phyloP scores from a whole-genome alignment of 2,888 invertebrate genomes.

The Nasonovia ribisnigri region DNA sequence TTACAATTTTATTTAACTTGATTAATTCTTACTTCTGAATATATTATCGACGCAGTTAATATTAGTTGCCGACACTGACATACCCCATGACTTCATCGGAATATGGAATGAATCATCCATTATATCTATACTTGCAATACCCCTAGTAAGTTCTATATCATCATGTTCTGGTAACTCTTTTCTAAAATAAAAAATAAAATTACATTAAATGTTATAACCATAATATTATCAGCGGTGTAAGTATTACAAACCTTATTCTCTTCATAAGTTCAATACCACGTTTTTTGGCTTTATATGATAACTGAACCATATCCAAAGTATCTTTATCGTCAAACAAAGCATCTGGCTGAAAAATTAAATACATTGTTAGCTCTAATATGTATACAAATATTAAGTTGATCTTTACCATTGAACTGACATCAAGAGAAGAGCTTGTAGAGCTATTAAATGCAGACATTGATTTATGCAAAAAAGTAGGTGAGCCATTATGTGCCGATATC shows the following conservation, averaged over 20 bases:
- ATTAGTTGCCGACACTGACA: conserved; percentile 59
- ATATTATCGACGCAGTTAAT: conserved; percentile 53
- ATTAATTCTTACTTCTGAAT: conserved; percentile 38
- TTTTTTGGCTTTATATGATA: conserved; percentile 58
- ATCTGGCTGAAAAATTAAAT: conserved; percentile 48
- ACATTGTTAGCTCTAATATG: background rate
- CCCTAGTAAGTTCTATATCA: conserved; percentile 34
- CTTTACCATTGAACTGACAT: conserved; percentile 65
- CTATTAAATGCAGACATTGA: conserved; percentile 57
- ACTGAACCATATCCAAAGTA: conserved; percentile 61
- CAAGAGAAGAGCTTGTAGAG: conserved; percentile 63
- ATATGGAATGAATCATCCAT: conserved; percentile 42
- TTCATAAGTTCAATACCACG: conserved; percentile 59
- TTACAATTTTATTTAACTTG: background rate
- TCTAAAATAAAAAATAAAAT: conserved; percentile 10
- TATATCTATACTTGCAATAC: conserved; percentile 49
- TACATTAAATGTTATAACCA: background rate
- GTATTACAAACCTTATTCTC: conserved; percentile 43
- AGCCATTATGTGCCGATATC: conserved; percentile 52
- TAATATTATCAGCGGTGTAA: background rate
- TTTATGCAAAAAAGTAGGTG: conserved; percentile 56
- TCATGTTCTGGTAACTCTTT: conserved; percentile 53
- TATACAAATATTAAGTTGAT: background rate
- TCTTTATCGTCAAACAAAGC: conserved; percentile 55
- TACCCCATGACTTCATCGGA: conserved; percentile 61